A percentile compares a stretch with the other conserved stretches of the same genome.
Evolutionary conservation across 2,888 invertebrate species (phyloP).

Genomic region (Masnerella sp.): DNA sequence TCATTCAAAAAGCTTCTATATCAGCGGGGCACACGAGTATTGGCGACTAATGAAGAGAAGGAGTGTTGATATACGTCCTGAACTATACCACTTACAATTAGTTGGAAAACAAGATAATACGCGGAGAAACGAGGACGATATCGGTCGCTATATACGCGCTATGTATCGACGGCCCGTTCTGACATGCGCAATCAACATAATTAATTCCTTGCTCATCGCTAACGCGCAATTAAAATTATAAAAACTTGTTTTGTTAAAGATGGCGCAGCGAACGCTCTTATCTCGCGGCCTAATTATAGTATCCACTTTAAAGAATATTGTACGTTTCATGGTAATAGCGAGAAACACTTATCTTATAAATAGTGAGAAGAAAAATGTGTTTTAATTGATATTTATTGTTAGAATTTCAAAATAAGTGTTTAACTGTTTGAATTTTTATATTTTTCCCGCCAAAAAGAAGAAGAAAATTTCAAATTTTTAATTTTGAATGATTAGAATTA

Average conservation of each 20-base stretch:
- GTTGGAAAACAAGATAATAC: constrained; percentile 74
- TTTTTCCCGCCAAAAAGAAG: too few species aligned
- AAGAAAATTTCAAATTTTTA: too few species aligned
- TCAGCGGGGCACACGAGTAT: constrained; percentile 33
- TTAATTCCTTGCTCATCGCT: constrained; percentile 70
- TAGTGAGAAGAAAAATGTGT: too few species aligned
- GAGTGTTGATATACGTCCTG: constrained; percentile 61
- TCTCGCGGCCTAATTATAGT: constrained; percentile 72
- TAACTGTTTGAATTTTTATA: too few species aligned
- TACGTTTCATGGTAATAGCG: background rate
- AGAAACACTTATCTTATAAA: too few species aligned
- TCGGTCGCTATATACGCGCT: constrained; percentile 36
- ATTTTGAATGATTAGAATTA: too few species aligned
- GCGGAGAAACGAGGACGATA: constrained; percentile 57
- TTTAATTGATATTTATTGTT: background rate
- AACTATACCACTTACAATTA: constrained; percentile 74
- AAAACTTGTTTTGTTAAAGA: constrained; percentile 72
- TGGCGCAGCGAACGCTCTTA: constrained; percentile 64
- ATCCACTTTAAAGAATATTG: constrained; percentile 18
- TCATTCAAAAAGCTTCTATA: constrained; percentile 39
- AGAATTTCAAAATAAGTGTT: too few species aligned
- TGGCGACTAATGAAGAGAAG: constrained; percentile 49
- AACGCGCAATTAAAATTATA: constrained; percentile 74
- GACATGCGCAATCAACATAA: constrained; percentile 68
- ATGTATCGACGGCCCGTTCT: constrained; percentile 52